These are phyloP conservation scores for Dendroctonus valens DNA, from an alignment of 1,140 invertebrate genomes.

Conservation along the genomic window DNA sequence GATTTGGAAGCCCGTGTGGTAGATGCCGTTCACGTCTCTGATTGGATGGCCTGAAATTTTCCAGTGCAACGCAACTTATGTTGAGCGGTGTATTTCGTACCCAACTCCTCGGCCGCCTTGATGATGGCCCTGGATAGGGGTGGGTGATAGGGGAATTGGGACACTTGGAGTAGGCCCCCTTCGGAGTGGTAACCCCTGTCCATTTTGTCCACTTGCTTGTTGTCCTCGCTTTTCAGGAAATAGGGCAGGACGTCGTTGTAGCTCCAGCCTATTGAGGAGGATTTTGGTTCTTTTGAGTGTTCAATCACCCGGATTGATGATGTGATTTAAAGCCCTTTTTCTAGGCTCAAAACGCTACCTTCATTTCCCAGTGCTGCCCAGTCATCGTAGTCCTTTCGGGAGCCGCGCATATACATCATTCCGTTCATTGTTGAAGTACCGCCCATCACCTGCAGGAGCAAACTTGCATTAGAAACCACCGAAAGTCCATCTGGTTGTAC, in stretches of 20 bases:
- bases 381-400: constrained; percentile 84
- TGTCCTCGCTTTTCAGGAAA: constrained; percentile 85
- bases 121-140: constrained; percentile 80
- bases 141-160: constrained; percentile 83
- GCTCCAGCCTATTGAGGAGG: constrained; percentile 61
- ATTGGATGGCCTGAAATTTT: constrained; percentile 66
- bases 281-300: no score
- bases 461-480: neutral
- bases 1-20: constrained; percentile 76
- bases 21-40: constrained; percentile 81
- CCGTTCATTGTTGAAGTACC: constrained; percentile 94
- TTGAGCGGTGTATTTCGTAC: constrained; percentile 43
- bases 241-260: constrained; percentile 86
- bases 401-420: constrained; percentile 95
- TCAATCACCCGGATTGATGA: no score
- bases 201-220: constrained; percentile 70
- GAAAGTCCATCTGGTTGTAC: neutral
- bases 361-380: constrained; percentile 84
- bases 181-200: constrained; percentile 74
- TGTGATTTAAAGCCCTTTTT: no score
- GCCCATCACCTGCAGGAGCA: constrained; percentile 64
- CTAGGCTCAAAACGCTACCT: constrained; percentile 56
- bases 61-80: neutral
- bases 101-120: constrained; percentile 78
- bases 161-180: constrained; percentile 76